phyloP scores from a whole-genome alignment of 2,797 vertebrate species.

The Leptoclinus maculatus region DNA sequence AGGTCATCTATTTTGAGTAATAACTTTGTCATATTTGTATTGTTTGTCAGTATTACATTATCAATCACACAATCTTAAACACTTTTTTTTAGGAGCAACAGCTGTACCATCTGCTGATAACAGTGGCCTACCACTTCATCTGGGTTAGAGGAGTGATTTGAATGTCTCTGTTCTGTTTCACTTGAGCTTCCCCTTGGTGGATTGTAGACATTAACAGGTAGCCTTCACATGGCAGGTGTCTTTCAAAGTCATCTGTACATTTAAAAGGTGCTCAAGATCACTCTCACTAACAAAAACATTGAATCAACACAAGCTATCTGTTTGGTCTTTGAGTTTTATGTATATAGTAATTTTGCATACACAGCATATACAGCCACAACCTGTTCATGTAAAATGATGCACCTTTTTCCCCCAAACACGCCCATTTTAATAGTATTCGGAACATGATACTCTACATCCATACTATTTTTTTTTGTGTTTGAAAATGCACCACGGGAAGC shows the following conservation, averaged over 20 bases:
- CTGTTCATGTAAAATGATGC: background rate
- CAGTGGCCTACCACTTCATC: background rate
- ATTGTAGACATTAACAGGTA: slow-evolving; percentile 9
- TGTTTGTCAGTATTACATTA: background rate
- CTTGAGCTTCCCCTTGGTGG: slow-evolving; percentile 34
- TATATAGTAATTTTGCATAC: background rate
- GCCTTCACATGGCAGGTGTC: slow-evolving; percentile 23
- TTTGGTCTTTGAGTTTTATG: background rate
- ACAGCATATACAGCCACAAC: background rate
- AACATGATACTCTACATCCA: slow-evolving; percentile 1
- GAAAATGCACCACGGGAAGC: background rate
- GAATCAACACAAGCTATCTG: background rate
- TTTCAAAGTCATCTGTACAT: slow-evolving; percentile 1
- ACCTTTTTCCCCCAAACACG: background rate
- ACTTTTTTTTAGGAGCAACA: background rate
- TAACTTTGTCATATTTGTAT: background rate
- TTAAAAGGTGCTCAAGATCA: background rate
- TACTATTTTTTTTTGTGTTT: background rate
- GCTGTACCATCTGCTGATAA: background rate
- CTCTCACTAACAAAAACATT: background rate
- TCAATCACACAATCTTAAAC: background rate
- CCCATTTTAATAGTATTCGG: background rate
- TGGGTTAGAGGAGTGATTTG: slow-evolving; percentile 29
- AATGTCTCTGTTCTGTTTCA: slow-evolving; percentile 56
- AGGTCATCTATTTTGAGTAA: background rate